A percentile compares a stretch with the other conserved stretches of the same genome.
Conservation (phyloP, 2,113 vertebrate genomes). For the Pangasianodon hypophthalmus region DNA sequence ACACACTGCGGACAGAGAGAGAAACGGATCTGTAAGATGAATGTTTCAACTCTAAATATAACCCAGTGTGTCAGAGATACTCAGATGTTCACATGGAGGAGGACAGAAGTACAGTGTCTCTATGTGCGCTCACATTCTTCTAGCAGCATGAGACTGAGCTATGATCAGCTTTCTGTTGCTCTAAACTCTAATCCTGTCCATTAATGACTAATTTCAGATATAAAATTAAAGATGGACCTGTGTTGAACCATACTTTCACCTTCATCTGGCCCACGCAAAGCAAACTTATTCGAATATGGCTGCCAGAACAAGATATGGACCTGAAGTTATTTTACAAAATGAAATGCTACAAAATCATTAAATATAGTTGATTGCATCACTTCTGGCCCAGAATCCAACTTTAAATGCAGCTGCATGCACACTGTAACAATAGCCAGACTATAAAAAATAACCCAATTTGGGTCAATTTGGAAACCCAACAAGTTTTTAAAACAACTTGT, state of each 20-base stretch:
- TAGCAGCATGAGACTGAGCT: not conserved
- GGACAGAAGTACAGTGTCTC: not conserved
- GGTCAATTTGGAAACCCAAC: not conserved
- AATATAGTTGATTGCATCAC: not conserved
- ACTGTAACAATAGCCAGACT: not conserved
- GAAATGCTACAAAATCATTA: not conserved
- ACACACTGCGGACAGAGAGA: not conserved
- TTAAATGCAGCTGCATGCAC: not conserved
- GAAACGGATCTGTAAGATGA: slow-evolving; percentile 28
- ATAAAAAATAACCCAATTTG: too few species aligned
- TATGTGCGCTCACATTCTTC: slow-evolving; percentile 14
- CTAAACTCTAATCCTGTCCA: not conserved
- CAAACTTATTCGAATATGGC: not conserved
- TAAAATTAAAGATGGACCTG: not conserved
- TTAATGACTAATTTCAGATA: not conserved
- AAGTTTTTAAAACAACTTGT: not conserved
- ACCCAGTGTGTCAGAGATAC: slow-evolving; percentile 15
- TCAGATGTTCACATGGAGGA: slow-evolving; percentile 24
- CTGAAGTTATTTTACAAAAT: not conserved
- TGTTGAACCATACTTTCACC: not conserved
- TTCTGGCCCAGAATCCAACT: not conserved
- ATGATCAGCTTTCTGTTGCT: not conserved
- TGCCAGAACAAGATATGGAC: not conserved
- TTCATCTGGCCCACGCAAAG: not conserved
- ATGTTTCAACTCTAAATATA: slow-evolving; percentile 41